Evolutionary conservation across 2,888 invertebrate species (phyloP).

Genomic region (Carabus problematicus): DNA sequence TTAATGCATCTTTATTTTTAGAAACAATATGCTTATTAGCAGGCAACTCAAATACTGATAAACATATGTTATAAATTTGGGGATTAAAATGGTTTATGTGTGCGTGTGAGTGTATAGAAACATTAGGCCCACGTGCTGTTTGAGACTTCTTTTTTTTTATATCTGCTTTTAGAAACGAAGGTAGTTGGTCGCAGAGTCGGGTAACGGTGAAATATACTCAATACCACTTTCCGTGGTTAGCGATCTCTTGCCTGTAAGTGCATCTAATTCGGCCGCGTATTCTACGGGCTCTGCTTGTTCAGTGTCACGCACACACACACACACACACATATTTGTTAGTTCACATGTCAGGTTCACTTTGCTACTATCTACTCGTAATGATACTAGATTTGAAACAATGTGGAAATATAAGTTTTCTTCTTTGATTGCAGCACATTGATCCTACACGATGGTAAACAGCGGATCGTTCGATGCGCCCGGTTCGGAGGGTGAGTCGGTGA

Average conservation of each 20-base stretch:
- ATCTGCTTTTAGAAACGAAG: no score
- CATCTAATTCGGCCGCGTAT: conserved; percentile 12
- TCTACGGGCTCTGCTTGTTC: conserved; percentile 6
- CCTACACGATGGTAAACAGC: conserved; percentile 55
- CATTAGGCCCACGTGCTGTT: no score
- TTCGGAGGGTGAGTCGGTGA: conserved; percentile 49
- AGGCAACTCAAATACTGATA: no score
- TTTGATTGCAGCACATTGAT: conserved; percentile 35
- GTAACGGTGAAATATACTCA: conserved; percentile 5
- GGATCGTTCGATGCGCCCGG: conserved; percentile 53
- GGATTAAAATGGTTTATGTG: no score
- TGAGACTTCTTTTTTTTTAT: no score
- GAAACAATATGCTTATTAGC: no score
- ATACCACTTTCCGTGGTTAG: conserved; percentile 13
- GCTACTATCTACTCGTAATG: not conserved
- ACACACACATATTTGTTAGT: not conserved
- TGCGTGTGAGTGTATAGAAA: no score
- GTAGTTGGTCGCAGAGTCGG: not conserved
- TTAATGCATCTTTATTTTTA: no score
- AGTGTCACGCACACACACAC: not conserved
- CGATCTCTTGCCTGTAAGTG: conserved; percentile 2
- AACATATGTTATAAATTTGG: no score
- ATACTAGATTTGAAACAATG: conserved; percentile 1
- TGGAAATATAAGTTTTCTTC: conserved; percentile 19
- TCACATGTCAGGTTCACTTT: no score